Conservation (phyloP, 2,797 vertebrate species). For the Notolabrus celidotus region DNA sequence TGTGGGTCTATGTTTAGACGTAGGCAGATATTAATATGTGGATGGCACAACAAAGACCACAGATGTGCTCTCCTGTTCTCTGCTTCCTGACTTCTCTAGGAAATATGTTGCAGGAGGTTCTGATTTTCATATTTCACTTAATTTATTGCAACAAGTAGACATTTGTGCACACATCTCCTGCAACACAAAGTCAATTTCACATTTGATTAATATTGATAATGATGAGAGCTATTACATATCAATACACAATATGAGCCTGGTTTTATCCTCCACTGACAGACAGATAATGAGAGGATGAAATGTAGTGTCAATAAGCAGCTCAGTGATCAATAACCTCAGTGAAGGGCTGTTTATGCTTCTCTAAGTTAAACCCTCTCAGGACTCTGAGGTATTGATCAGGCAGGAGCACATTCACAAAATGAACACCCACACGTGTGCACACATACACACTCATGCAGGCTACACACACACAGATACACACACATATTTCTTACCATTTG, state of each 20-base stretch:
- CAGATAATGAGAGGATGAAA: conserved; percentile 45
- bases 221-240: neutral
- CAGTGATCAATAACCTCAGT: conserved; percentile 56
- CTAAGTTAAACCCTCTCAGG: conserved; percentile 55
- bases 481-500: conserved; percentile 63
- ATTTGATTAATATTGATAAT: conserved; percentile 12
- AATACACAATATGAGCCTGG: conserved; percentile 20
- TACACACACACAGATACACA: conserved; percentile 1
- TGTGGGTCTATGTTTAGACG: conserved; percentile 45
- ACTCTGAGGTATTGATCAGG: conserved; percentile 44
- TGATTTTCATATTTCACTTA: neutral
- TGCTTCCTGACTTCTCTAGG: conserved; percentile 1
- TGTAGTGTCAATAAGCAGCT: conserved; percentile 41
- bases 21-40: conserved; percentile 33
- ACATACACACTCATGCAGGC: neutral
- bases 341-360: conserved; percentile 43
- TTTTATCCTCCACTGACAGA: conserved; percentile 21
- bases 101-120: neutral
- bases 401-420: neutral
- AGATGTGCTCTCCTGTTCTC: conserved; percentile 22
- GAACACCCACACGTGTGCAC: neutral
- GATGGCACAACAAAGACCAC: neutral
- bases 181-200: too few species aligned
- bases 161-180: neutral
- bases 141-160: neutral